These are phyloP conservation scores for Keiferia lycopersicella DNA, from an alignment of 2,888 invertebrate genomes.

Conservation along the genomic window DNA sequence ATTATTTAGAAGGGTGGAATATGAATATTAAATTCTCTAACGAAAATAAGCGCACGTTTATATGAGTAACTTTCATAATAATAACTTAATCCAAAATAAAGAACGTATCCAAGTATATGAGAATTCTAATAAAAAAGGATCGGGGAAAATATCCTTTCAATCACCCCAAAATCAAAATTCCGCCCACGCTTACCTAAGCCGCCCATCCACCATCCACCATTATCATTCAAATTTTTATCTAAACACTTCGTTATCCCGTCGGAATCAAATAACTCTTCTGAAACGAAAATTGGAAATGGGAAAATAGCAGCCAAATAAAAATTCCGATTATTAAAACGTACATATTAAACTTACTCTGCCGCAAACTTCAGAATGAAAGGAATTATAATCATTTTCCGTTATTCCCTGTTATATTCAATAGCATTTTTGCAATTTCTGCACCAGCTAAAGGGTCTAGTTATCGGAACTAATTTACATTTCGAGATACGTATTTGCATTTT, in stretches of 20 bases:
- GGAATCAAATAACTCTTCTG: slow-evolving; percentile 30
- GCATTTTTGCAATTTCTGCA: slow-evolving; percentile 20
- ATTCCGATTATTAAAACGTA: slow-evolving; percentile 25
- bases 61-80: no score
- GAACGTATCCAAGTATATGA: no score
- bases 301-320: slow-evolving; percentile 31
- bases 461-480: no score
- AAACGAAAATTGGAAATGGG: slow-evolving; percentile 37
- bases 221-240: slow-evolving; percentile 22
- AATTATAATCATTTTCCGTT: no score
- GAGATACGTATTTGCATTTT: no score
- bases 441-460: no score
- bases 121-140: not conserved
- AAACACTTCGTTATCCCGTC: slow-evolving; percentile 29
- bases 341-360: slow-evolving; percentile 27
- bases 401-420: slow-evolving; percentile 27
- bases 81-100: no score
- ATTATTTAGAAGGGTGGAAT: no score
- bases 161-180: slow-evolving; percentile 3
- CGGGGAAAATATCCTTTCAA: slow-evolving; percentile 1
- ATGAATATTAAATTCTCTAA: no score
- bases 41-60: no score
- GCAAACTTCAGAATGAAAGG: slow-evolving; percentile 12
- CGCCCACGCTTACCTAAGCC: not conserved
- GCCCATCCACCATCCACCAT: not conserved